A percentile compares a stretch with the other conserved stretches of the same genome.
Conservation (phyloP, 2,797 vertebrate genomes). For the Neosilurus mollespiculum region DNA sequence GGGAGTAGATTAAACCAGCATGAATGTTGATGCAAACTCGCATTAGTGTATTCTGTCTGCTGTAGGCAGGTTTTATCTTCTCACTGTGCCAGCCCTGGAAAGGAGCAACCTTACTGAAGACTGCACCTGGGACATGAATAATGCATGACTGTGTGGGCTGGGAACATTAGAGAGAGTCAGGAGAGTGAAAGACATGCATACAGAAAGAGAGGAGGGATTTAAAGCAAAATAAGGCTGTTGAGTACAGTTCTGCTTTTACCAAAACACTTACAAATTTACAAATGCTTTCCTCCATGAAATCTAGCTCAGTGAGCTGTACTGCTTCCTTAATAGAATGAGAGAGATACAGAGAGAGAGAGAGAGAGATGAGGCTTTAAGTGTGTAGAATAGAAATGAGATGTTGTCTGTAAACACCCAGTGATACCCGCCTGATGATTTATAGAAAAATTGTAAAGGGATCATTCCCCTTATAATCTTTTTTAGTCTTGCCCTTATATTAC, state of each 20-base stretch:
- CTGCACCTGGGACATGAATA: slow-evolving; percentile 56
- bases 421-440: background rate
- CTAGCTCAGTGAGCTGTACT: background rate
- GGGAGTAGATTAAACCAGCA: background rate
- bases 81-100: slow-evolving; percentile 17
- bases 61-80: background rate
- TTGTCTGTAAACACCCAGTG: background rate
- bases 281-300: background rate
- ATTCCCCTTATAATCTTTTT: background rate
- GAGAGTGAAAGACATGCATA: background rate
- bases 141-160: slow-evolving; percentile 48
- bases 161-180: background rate
- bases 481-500: background rate
- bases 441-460: background rate
- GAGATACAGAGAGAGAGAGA: background rate
- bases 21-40: background rate
- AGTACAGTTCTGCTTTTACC: background rate
- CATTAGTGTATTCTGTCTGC: slow-evolving; percentile 5
- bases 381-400: background rate
- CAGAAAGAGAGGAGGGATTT: background rate
- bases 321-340: background rate
- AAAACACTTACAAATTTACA: background rate
- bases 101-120: slow-evolving; percentile 28
- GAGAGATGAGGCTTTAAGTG: background rate
- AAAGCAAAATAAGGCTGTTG: background rate